Base-by-base conservation (phyloP, 2,797 vertebrate species). In the Macrochelys suwanniensis region DNA sequence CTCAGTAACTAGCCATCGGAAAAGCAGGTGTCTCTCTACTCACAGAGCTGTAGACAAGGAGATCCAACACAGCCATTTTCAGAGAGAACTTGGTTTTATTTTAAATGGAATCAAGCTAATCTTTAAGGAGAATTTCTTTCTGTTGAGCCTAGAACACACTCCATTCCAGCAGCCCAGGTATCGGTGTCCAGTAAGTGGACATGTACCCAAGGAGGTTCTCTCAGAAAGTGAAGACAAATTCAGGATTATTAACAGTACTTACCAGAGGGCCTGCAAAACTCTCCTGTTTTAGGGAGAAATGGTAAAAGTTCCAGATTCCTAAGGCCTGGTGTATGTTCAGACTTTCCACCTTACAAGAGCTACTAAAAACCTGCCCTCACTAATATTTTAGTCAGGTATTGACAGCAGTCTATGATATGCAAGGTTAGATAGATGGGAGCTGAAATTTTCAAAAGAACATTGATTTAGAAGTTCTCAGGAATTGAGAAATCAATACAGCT, bases 361-460 rank as follows among this genome's bases (percentile, higher is more conserved):
- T 77, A 74, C 57, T 28, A 57, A 80, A 47, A 51, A 28, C 0
- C 0, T 6, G 2, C 42, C 50, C 81, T 3, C 19, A 53, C 65
- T 83, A 21, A 11, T 9, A 1, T 16, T 16, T 11, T n/a, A 56
- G 13, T 28, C 26, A 8, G 31, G 26, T 17, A 31, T 45, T 49
- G 42, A 49, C 25, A 77, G 45, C 45, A 31, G 26, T 49, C 74
- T 59, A 6, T 1, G 37, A 59, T 25, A n/a, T 45, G 61, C 37
- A 7, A 0, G 80, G 42, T 25, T 81, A 21, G 0, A 7, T 15
- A 33, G 0, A 56, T 2, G 0, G 28, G 61, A 78, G 56, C 57
- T 1, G n/a, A 50, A 31, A 42, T 37, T 47, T 71, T 51, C 50
- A 87, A 1, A 33, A 7, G n/a, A 25, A 21, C 1, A 19, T 19